Evolutionary conservation across 2,113 vertebrate species (phyloP).

Genomic region (Cryptoleucopteryx plumbea): DNA sequence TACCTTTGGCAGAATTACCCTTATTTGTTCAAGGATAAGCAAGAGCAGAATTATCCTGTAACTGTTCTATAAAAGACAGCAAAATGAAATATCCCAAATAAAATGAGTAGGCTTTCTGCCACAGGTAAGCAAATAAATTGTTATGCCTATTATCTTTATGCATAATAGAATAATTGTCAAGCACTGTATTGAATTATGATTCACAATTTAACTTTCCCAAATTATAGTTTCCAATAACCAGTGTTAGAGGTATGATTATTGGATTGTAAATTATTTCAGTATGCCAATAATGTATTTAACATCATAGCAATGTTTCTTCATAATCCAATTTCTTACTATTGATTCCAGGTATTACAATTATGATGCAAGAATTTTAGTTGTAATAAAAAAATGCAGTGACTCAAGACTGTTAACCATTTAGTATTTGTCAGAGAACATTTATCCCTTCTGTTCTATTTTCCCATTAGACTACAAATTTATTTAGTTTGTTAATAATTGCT

Average conservation of each 20-base stretch:
- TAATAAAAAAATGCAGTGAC: background rate
- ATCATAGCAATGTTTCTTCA: background rate
- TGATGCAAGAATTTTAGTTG: background rate
- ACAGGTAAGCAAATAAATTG: background rate
- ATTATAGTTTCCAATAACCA: background rate
- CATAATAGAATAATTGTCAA: background rate
- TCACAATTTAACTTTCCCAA: background rate
- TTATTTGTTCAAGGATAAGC: background rate
- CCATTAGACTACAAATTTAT: background rate
- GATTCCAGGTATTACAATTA: constrained; percentile 17
- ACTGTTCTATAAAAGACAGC: background rate
- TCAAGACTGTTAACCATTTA: background rate
- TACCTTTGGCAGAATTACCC: background rate
- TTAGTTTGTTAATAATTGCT: background rate
- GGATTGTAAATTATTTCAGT: background rate
- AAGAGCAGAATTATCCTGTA: background rate
- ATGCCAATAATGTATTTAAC: constrained; percentile 19
- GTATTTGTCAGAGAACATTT: background rate
- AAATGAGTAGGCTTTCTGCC: background rate
- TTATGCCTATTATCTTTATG: background rate
- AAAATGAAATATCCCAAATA: background rate
- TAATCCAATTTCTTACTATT: constrained; percentile 21
- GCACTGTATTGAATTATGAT: background rate
- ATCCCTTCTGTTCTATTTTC: background rate
- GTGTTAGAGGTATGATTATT: background rate